phyloP scores from a whole-genome alignment of 1,140 invertebrate genomes.

The Aleiodes sp. region DNA sequence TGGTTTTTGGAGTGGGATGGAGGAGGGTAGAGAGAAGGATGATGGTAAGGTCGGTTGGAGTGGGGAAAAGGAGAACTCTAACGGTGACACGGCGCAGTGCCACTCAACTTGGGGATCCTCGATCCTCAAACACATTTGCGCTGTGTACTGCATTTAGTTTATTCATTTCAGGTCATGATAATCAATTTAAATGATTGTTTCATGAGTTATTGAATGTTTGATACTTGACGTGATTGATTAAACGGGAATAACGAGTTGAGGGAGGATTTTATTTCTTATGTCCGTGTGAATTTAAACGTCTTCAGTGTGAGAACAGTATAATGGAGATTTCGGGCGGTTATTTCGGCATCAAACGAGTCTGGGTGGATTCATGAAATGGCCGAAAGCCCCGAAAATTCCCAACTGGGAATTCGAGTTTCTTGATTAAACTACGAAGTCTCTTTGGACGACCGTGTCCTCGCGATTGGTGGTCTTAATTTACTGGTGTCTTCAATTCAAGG shows the following conservation, averaged over 20 bases:
- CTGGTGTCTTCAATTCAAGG: not conserved
- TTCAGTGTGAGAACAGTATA: no score
- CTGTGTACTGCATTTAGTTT: no score
- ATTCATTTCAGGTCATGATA: no score
- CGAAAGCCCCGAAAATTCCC: not conserved
- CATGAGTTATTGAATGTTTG: no score
- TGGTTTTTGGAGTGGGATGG: not conserved
- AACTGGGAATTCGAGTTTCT: not conserved
- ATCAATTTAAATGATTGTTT: no score
- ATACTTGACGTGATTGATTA: no score
- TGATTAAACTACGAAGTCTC: slow-evolving; percentile 22
- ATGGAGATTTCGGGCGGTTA: no score
- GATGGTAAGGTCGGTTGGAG: not conserved
- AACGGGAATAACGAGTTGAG: no score
- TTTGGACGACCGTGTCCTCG: not conserved
- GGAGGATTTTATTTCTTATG: no score
- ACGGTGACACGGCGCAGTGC: slow-evolving; percentile 57
- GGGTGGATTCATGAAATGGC: not conserved
- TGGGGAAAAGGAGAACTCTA: slow-evolving; percentile 48
- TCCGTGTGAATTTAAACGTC: no score
- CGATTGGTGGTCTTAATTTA: slow-evolving; percentile 16
- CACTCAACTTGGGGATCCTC: slow-evolving; percentile 49
- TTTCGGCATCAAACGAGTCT: not conserved
- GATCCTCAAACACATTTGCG: no score
- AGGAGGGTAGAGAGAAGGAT: slow-evolving; percentile 30